phyloP scores from a whole-genome alignment of 2,113 vertebrate species.

The Rhinolophus sinicus region DNA sequence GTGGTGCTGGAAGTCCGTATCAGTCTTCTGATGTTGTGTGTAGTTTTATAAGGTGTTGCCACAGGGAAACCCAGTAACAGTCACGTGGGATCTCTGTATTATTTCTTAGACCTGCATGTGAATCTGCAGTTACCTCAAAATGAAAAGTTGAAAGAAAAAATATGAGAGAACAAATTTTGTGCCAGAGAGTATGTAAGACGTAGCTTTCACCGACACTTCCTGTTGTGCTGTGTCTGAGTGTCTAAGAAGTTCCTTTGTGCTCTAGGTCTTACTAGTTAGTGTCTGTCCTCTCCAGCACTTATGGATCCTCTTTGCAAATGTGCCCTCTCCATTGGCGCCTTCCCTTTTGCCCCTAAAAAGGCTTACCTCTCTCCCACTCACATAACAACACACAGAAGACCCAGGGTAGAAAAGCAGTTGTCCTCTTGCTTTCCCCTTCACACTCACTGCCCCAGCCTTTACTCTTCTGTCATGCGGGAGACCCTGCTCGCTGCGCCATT shows the following conservation, averaged over 20 bases:
- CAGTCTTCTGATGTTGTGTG: background rate
- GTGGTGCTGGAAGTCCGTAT: background rate
- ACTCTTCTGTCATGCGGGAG: too few relatives aligned
- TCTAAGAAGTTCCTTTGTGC: background rate
- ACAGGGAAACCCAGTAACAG: background rate
- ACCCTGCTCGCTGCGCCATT: too few relatives aligned
- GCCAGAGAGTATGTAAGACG: background rate
- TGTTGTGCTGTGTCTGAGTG: background rate
- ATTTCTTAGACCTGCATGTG: background rate
- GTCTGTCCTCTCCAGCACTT: background rate
- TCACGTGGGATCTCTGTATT: background rate
- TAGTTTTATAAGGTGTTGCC: background rate
- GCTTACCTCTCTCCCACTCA: background rate
- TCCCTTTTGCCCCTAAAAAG: background rate
- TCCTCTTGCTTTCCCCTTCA: background rate
- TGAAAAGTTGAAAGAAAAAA: conserved; percentile 25
- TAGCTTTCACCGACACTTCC: background rate
- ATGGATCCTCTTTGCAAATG: background rate
- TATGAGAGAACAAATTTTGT: background rate
- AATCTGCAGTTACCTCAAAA: background rate
- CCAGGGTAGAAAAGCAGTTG: background rate
- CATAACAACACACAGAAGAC: background rate
- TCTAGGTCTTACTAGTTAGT: background rate
- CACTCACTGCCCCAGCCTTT: background rate
- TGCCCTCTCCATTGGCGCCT: background rate